Percentiles rank a stretch among this genome's conserved stretches.
These are phyloP conservation scores for Cottoperca gobio DNA, from an alignment of 2,797 vertebrate species.

Conservation along the genomic window DNA sequence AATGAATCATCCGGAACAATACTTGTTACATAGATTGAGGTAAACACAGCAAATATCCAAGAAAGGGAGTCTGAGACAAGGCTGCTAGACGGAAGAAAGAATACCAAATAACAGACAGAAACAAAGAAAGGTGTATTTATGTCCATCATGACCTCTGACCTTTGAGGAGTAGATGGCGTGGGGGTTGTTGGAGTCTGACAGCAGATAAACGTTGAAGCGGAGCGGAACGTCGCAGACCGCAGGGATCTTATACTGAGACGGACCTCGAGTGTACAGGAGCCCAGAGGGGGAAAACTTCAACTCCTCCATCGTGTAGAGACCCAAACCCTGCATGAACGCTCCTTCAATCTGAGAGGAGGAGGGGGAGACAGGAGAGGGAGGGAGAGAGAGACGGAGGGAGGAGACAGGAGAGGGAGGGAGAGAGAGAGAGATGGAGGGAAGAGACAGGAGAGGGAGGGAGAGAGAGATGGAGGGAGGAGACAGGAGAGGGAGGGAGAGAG, in stretches of 20 bases:
- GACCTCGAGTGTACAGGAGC: constrained; percentile 86
- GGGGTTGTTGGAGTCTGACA: constrained; percentile 83
- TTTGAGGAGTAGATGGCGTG: constrained; percentile 92
- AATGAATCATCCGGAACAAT: not conserved
- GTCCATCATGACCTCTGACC: constrained; percentile 66
- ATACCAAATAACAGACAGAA: too few relatives aligned
- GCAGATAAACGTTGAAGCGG: constrained; percentile 83
- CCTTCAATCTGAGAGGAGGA: constrained; percentile 86
- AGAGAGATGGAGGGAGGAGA: constrained; percentile 85
- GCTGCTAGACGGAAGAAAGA: not conserved
- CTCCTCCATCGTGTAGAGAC: constrained; percentile 89
- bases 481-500: too few relatives aligned
- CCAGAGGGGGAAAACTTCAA: constrained; percentile 89
- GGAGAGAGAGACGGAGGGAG: not conserved
- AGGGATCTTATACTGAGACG: constrained; percentile 90
- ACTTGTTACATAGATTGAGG: too few relatives aligned
- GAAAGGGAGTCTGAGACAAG: not conserved
- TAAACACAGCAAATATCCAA: not conserved
- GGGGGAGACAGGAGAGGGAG: not conserved
- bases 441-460: too few relatives aligned
- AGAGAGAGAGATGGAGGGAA: too few relatives aligned
- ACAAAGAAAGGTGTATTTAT: not conserved
- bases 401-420: too few relatives aligned
- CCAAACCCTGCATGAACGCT: constrained; percentile 88
- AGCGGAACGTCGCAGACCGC: constrained; percentile 88